phyloP scores from a whole-genome alignment of 2,113 vertebrate genomes.

The Chamaetylas fuelleborni region DNA sequence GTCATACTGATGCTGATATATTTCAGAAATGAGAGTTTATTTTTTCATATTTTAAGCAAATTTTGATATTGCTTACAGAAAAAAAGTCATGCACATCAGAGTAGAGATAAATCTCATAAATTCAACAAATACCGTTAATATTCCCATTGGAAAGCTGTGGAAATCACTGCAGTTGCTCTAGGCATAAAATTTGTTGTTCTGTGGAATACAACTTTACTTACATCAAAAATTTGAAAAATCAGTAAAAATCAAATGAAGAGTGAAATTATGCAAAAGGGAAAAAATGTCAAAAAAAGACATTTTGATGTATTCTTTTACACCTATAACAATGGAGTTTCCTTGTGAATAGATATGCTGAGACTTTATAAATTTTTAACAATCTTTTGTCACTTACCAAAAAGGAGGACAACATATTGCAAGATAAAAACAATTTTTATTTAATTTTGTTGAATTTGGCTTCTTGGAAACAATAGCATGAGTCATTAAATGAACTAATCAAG shows the following conservation, averaged over 20 bases:
- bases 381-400: neutral
- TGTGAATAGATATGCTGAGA: neutral
- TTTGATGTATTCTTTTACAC: neutral
- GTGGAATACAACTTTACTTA: neutral
- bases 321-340: neutral
- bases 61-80: fast-evolving
- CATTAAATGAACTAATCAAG: neutral
- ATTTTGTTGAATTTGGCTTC: neutral
- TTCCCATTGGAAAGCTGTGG: neutral
- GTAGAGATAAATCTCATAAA: neutral
- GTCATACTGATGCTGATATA: neutral
- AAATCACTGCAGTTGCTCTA: neutral
- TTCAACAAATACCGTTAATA: neutral
- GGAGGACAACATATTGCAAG: fast-evolving
- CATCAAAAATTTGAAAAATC: neutral
- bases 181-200: neutral
- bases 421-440: neutral
- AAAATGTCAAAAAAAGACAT: neutral
- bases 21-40: neutral
- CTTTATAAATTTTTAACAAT: neutral
- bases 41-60: neutral
- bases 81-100: neutral
- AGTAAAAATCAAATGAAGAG: neutral
- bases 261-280: neutral
- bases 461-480: neutral